phyloP scores from a whole-genome alignment of 2,113 vertebrate genomes.

The Empidonax alnorum region DNA sequence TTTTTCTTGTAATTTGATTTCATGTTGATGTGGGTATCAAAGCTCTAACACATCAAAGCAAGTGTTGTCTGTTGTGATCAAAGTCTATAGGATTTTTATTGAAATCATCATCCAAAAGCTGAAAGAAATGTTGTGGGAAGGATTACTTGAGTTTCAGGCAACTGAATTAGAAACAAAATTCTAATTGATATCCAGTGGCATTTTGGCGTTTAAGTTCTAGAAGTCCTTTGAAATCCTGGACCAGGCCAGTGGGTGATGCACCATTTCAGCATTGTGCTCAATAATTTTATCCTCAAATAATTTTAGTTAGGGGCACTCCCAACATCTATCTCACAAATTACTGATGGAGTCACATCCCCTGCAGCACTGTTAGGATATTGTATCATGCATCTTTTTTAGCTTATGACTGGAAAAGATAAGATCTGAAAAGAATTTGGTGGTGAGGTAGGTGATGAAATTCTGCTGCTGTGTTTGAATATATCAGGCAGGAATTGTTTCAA shows the following conservation, averaged over 20 bases:
- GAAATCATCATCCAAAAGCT: neutral
- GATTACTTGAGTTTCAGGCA: neutral
- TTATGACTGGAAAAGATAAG: conserved; percentile 69
- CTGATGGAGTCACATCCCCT: conserved; percentile 60
- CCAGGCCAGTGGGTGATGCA: conserved; percentile 32
- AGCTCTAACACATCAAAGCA: conserved; percentile 11
- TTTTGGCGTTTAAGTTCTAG: neutral
- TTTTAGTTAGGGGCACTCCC: conserved; percentile 61
- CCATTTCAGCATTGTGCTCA: neutral
- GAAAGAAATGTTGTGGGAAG: neutral
- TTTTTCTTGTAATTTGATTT: conserved; percentile 35
- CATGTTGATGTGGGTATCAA: conserved; percentile 9
- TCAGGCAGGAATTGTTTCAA: conserved; percentile 50
- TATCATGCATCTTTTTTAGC: conserved; percentile 70
- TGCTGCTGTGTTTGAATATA: conserved; percentile 52
- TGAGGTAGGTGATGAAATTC: conserved; percentile 70
- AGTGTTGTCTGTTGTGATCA: neutral
- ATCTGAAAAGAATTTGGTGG: conserved; percentile 61
- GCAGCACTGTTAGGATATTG: conserved; percentile 60
- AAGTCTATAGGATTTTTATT: neutral
- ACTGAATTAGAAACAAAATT: neutral
- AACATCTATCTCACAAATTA: conserved; percentile 67
- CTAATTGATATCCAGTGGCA: neutral
- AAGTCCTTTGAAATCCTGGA: conserved; percentile 10
- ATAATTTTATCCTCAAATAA: conserved; percentile 51